Base-by-base conservation (phyloP, 2,888 invertebrate species). In the Lissocephala sabroskyi region DNA sequence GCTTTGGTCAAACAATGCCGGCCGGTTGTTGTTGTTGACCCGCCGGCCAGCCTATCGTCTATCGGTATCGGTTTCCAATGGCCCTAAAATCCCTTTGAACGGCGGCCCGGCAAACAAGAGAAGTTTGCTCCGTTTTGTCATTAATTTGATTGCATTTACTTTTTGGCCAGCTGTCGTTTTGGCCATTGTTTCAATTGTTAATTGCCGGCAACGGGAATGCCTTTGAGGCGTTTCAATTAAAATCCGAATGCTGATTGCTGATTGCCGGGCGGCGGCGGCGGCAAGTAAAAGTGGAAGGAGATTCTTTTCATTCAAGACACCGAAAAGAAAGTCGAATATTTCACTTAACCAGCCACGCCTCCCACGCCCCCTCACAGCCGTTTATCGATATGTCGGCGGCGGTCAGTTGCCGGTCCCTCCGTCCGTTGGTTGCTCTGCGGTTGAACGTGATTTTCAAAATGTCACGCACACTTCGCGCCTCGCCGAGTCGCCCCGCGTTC, bases 391-490 rank as follows among this genome's bases (percentile, higher is more conserved):
- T 75, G 53, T 49, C 37, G 49, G 28, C 33, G n/a, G 10, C 7
- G 19, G 18, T 39, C 14, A n/a, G 37, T 23, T 45, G 45, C 39
- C 50, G 41, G 36, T 40, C 23, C 3, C 4, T 61, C 54, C 49
- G 59, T 66, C 23, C 3, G 23, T 61, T 55, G 50, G 59, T 66
- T 63, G 56, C 56, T 40, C 53, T 62, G 65, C 41, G 62, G 59
- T 59, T 65, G 64, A 71, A 80, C 80, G 79, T 79, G 81, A 80
- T 79, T 73, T 75, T 63, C 35, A 55, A 74, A 75, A 77, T 79
- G 80, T 79, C 79, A 80, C 80, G 79, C 68, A 66, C 73, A 53
- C 56, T 29, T 37, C 13, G 17, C 2, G 7, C n/a, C 5, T n/a
- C n/a, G n/a, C n/a, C n/a, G n/a, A n/a, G n/a, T n/a, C n/a, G n/a